Percentiles rank a stretch among this genome's conserved stretches.
Evolutionary conservation across 2,113 vertebrate genomes (phyloP).

Genomic region (Macroglossus sobrinus): DNA sequence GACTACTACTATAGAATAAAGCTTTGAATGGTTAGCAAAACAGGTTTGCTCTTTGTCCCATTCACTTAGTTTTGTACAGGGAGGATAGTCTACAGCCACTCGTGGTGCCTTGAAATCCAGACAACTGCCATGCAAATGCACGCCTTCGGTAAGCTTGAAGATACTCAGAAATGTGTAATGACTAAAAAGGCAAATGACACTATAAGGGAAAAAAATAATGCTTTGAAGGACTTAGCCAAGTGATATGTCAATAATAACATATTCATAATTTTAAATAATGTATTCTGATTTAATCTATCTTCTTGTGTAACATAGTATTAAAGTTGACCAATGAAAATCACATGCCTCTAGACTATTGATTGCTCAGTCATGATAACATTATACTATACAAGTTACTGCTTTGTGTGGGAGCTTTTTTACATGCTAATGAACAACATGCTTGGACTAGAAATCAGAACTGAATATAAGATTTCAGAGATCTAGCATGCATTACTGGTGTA

Average conservation of each 20-base stretch:
- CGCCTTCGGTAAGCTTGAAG: background rate
- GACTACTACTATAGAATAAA: background rate
- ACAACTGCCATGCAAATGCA: background rate
- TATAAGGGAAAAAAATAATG: background rate
- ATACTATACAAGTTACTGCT: background rate
- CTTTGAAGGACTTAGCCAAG: background rate
- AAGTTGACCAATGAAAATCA: background rate
- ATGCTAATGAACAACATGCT: slow-evolving; percentile 10
- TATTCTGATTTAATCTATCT: background rate
- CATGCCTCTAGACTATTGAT: background rate
- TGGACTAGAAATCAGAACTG: slow-evolving; percentile 38
- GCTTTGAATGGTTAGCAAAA: background rate
- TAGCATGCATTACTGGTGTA: slow-evolving; percentile 7
- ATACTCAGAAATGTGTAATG: background rate
- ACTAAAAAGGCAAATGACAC: background rate
- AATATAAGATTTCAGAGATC: slow-evolving; percentile 13
- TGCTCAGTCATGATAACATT: background rate
- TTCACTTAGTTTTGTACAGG: background rate
- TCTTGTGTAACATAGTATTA: background rate
- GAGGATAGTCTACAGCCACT: background rate
- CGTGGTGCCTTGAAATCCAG: background rate
- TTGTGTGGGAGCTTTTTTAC: background rate
- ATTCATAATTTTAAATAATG: background rate
- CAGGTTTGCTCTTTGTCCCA: background rate
- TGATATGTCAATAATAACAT: background rate